A percentile compares a stretch with the other conserved stretches of the same genome.
Evolutionary conservation across 2,113 vertebrate genomes (phyloP).

Genomic region (Eulemur rufifrons): DNA sequence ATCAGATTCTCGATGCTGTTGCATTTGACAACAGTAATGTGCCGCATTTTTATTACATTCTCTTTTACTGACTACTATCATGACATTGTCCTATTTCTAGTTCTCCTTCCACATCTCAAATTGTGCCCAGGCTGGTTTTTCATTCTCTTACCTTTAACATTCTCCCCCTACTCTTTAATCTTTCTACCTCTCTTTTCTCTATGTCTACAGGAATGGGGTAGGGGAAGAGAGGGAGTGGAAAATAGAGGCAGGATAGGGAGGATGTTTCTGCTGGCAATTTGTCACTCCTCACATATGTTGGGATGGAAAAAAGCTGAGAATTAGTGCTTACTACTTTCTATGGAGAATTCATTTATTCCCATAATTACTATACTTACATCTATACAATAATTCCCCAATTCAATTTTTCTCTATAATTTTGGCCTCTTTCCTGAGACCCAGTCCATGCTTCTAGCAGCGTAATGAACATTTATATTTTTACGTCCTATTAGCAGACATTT

Average conservation of each 20-base stretch:
- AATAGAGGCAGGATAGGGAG: neutral
- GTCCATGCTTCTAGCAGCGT: neutral
- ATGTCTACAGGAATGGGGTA: neutral
- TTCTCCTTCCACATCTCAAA: constrained; percentile 28
- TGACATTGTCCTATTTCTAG: neutral
- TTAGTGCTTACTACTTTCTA: neutral
- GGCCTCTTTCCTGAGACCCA: constrained; percentile 2
- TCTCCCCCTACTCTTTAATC: neutral
- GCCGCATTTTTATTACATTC: neutral
- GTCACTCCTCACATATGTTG: neutral
- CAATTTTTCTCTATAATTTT: constrained; percentile 29
- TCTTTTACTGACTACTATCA: neutral
- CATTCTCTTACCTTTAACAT: neutral
- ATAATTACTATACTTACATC: neutral
- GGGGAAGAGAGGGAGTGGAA: neutral
- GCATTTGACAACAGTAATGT: neutral
- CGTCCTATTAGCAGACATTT: neutral
- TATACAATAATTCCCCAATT: neutral
- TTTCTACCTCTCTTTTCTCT: constrained; percentile 4
- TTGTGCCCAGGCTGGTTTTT: neutral
- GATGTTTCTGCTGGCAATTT: neutral
- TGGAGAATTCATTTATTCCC: constrained; percentile 25
- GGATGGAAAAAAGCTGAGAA: constrained; percentile 10
- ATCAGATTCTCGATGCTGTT: neutral
- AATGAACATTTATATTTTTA: constrained; percentile 25